These are phyloP conservation scores for Sebastiscus albofasciatus DNA, from an alignment of 2,797 vertebrate species.

Conservation along the genomic window DNA sequence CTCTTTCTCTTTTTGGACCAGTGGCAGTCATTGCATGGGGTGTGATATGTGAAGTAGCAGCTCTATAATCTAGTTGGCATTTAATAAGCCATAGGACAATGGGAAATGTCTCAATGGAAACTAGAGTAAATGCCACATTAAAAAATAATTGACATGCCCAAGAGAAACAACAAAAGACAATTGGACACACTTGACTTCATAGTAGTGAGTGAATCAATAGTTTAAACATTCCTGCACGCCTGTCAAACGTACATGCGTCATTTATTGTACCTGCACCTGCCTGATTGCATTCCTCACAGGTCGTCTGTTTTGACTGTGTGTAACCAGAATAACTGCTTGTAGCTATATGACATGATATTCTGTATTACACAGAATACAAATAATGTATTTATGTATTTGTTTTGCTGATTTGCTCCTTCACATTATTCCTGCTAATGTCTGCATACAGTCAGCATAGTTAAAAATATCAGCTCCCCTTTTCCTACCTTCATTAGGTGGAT, in stretches of 20 bases:
- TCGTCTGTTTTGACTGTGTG: constrained; percentile 3
- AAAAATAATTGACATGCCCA: constrained; percentile 3
- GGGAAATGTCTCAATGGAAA: constrained; percentile 43
- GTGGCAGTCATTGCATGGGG: no score
- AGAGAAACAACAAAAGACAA: constrained; percentile 1
- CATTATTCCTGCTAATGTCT: background rate
- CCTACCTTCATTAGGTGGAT: no score
- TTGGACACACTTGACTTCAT: background rate
- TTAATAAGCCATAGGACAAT: background rate
- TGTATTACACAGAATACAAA: background rate
- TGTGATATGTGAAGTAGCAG: background rate
- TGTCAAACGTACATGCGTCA: constrained; percentile 24
- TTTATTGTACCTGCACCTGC: constrained; percentile 51
- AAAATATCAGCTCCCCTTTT: background rate
- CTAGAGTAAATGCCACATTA: constrained; percentile 15
- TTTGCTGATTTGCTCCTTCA: background rate
- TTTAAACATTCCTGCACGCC: constrained; percentile 37
- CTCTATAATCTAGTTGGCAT: background rate
- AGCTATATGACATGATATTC: background rate
- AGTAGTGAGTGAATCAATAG: constrained; percentile 25
- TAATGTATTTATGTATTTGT: background rate
- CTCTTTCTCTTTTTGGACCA: background rate
- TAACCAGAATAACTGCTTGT: constrained; percentile 1
- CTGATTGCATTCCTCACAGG: constrained; percentile 51
- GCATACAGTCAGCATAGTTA: background rate